Evolutionary conservation across 2,797 vertebrate species (phyloP).

Genomic region (Phrynocephalus forsythii): DNA sequence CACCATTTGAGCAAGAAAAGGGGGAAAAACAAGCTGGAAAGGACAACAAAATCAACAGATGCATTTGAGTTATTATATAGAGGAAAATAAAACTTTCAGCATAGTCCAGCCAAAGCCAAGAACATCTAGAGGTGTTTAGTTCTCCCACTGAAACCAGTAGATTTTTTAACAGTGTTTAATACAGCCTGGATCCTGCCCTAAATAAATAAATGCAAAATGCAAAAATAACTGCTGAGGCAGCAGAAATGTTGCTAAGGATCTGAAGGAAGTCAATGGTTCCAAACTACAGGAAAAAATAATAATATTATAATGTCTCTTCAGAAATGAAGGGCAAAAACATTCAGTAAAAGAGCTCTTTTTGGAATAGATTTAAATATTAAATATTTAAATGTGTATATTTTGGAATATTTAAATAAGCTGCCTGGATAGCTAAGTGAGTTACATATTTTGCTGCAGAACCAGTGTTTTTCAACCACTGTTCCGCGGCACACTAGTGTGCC

Average conservation of each 20-base stretch:
- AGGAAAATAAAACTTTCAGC: constrained; percentile 7
- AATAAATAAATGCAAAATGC: background rate
- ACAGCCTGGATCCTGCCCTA: background rate
- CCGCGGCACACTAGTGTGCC: too few species aligned
- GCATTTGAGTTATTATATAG: background rate
- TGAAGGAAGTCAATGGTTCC: background rate
- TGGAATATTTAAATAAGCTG: too few species aligned
- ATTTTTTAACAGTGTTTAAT: background rate
- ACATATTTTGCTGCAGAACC: too few species aligned
- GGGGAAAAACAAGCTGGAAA: background rate
- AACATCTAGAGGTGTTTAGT: background rate
- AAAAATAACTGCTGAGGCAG: background rate
- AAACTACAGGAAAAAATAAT: background rate
- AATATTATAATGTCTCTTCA: background rate
- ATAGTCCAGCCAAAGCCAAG: background rate
- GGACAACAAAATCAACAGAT: constrained; percentile 7
- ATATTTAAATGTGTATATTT: background rate
- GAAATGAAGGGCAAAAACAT: background rate
- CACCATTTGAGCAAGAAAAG: background rate
- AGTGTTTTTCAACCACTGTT: too few species aligned
- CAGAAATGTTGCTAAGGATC: background rate
- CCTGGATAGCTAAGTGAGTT: too few species aligned
- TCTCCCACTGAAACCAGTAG: background rate
- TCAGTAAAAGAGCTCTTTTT: background rate
- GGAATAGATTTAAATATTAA: background rate